Evolutionary conservation across 2,113 vertebrate genomes (phyloP).

Genomic region (Pipa parva): DNA sequence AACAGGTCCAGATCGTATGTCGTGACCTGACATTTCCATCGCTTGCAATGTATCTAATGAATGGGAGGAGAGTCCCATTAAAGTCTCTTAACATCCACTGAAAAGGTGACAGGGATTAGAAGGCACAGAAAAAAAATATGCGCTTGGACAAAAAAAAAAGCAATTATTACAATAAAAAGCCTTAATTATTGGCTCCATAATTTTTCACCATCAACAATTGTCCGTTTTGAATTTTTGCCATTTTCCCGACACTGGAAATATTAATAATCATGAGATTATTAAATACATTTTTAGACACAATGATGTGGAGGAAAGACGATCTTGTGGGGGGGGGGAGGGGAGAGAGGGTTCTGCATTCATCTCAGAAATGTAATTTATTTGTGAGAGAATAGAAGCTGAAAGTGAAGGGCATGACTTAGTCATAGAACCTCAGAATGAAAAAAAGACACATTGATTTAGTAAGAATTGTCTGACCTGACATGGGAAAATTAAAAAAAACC

Average conservation of each 20-base stretch:
- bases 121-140: background rate
- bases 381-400: background rate
- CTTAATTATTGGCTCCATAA: constrained; percentile 14
- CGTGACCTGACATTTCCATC: background rate
- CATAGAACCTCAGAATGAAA: background rate
- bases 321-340: background rate
- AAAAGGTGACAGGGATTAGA: constrained; percentile 19
- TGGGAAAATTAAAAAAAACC: background rate
- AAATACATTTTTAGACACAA: background rate
- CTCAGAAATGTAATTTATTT: background rate
- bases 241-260: background rate
- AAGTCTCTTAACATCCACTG: background rate
- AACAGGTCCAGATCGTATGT: background rate
- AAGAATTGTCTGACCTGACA: background rate
- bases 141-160: constrained; percentile 13
- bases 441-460: background rate
- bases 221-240: constrained; percentile 8
- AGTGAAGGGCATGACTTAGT: constrained; percentile 2
- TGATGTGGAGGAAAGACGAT: too few relatives aligned
- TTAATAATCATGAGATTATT: constrained; percentile 19
- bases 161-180: constrained; percentile 19
- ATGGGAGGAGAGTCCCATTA: constrained; percentile 5
- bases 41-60: background rate
- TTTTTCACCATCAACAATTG: constrained; percentile 8
- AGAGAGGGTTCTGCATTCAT: background rate